Evolutionary conservation across 2,888 invertebrate genomes (phyloP).

Genomic region (Marronus borbonicus): DNA sequence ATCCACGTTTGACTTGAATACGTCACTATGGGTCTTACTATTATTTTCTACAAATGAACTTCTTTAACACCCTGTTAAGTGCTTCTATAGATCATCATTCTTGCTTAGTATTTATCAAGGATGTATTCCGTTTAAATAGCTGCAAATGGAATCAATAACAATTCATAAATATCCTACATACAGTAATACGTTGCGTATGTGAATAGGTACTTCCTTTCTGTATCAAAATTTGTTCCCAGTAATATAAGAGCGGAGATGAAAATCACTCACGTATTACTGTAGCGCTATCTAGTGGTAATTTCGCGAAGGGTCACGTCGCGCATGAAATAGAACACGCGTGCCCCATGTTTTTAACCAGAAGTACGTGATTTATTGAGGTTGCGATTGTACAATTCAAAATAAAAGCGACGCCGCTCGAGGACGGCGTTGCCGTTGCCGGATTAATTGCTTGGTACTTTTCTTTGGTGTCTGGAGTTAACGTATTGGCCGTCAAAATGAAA

Average conservation of each 20-base stretch:
- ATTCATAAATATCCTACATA: too few relatives aligned
- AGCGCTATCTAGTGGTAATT: conserved; percentile 23
- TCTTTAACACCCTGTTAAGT: too few relatives aligned
- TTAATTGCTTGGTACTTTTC: conserved; percentile 4
- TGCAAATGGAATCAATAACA: too few relatives aligned
- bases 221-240: conserved; percentile 17
- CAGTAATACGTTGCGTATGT: too few relatives aligned
- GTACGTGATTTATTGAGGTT: conserved; percentile 30
- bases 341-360: conserved; percentile 38
- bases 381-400: conserved; percentile 44
- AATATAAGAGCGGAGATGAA: conserved; percentile 15
- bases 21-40: too few relatives aligned
- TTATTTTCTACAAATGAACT: too few relatives aligned
- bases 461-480: not conserved
- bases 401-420: conserved; percentile 32
- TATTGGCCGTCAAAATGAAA: not conserved
- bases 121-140: too few relatives aligned
- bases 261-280: conserved; percentile 12
- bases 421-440: conserved; percentile 16
- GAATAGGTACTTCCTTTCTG: too few relatives aligned
- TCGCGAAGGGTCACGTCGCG: conserved; percentile 19
- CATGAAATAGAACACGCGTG: conserved; percentile 33
- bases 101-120: too few relatives aligned
- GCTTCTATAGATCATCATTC: too few relatives aligned
- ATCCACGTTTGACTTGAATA: too few relatives aligned